Base-by-base conservation (phyloP, 2,888 invertebrate genomes). In the Drosophila acutilabella region DNA sequence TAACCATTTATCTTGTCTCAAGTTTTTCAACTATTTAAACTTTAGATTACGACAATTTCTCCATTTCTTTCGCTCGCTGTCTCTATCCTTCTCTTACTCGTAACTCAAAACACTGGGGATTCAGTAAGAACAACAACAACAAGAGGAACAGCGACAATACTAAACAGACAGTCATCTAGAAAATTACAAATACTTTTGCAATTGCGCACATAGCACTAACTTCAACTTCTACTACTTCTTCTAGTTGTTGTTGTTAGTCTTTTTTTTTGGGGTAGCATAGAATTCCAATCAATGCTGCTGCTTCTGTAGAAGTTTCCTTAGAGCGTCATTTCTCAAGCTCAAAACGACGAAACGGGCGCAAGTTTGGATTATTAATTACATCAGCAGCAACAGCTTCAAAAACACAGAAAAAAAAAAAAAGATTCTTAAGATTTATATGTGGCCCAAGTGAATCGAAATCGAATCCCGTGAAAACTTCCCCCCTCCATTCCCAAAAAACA, bases 341-440 rank as follows among this genome's bases (percentile, higher is more conserved):
- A 80, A 88, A 89, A 85, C 80, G 89, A 78, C 80, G 80, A 85
- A 88, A 82, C 77, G 78, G 58, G 74, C 84, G 74, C 89, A 85
- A 82, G 72, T 89, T 76, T 86, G 78, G 89, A 89, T 86, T 86
- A 86, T 86, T 86, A 86, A 86, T 86, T 86, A 86, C 81, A 86
- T 75, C 75, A 78, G 75, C 78, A 74, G 18, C 53, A 65, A 30
- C 53, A 50, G 38, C 71, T 53, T 33, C 38, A 30, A 40, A n/a
- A 36, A 36, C 10, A 30, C 48, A 48, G 4, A 14, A 36, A 5
- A 14, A 54, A 47, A 51, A 59, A 56, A 51, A 61, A 71, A 64
- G 73, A 71, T 75, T 70, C 26, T 76, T 70, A 72, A 74, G 80
- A 87, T 83, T 86, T 84, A 85, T 83, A 71, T 86, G 58, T 78